phyloP scores from a whole-genome alignment of 2,797 vertebrate species.

The Propithecus perrieri region DNA sequence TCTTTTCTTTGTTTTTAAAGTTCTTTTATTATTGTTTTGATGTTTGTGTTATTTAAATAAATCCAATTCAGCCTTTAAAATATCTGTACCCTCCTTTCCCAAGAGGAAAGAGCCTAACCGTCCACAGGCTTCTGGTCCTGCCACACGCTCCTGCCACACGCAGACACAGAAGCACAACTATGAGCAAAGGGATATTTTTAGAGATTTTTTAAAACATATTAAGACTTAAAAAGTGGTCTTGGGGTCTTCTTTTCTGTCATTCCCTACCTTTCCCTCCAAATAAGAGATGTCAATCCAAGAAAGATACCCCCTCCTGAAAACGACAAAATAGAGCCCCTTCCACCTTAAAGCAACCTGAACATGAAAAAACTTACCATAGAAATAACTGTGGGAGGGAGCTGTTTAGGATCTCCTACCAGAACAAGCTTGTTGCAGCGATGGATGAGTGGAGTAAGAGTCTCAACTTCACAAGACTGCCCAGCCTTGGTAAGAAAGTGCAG shows the following conservation, averaged over 20 bases:
- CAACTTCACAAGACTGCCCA: slow-evolving; percentile 90
- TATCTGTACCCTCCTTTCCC: not conserved
- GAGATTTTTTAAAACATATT: not conserved
- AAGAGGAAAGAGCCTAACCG: too few relatives aligned
- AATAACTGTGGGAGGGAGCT: slow-evolving; percentile 92
- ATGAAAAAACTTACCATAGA: slow-evolving; percentile 86
- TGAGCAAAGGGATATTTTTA: not conserved
- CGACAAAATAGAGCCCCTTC: not conserved
- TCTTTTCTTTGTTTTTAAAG: not conserved
- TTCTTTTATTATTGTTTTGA: not conserved
- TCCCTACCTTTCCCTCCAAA: not conserved
- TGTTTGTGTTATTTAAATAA: not conserved
- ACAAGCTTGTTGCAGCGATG: slow-evolving; percentile 89
- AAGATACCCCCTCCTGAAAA: not conserved
- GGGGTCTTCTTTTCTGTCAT: not conserved
- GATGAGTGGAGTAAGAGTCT: slow-evolving; percentile 90
- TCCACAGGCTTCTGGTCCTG: not conserved
- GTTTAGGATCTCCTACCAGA: slow-evolving; percentile 91
- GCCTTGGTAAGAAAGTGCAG: slow-evolving; percentile 81
- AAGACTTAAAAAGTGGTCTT: not conserved
- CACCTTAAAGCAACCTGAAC: not conserved
- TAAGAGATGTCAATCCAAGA: not conserved
- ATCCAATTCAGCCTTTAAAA: not conserved
- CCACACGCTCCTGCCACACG: too few relatives aligned
- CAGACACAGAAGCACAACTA: not conserved